Evolutionary conservation across 2,113 vertebrate species (phyloP).

Genomic region (Trinectes maculatus): DNA sequence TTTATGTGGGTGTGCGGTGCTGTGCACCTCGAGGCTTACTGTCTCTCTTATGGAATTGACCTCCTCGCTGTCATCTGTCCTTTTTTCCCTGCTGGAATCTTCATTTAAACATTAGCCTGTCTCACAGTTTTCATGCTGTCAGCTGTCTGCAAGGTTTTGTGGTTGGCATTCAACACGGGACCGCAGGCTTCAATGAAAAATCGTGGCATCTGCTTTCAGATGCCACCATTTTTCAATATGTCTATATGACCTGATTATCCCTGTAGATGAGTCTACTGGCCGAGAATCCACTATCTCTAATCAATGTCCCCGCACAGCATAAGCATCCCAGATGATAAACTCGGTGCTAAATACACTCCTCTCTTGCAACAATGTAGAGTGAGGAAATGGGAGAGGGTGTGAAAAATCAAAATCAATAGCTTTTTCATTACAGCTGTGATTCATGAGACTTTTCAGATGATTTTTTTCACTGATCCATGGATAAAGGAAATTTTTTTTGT

Average conservation of each 20-base stretch:
- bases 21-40: constrained; percentile 30
- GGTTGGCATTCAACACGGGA: constrained; percentile 22
- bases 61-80: constrained; percentile 16
- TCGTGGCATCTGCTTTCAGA: constrained; percentile 16
- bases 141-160: constrained; percentile 41
- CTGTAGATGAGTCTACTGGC: constrained; percentile 25
- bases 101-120: constrained; percentile 8
- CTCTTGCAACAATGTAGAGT: background rate
- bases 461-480: constrained; percentile 36
- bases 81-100: constrained; percentile 22
- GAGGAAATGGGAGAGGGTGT: background rate
- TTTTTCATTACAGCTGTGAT: constrained; percentile 65
- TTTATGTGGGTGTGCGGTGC: constrained; percentile 19
- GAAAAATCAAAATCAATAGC: constrained; percentile 63
- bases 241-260: constrained; percentile 60
- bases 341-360: constrained; percentile 25
- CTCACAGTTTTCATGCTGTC: constrained; percentile 21
- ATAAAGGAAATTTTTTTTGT: constrained; percentile 49
- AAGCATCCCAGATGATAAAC: constrained; percentile 43
- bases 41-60: constrained; percentile 32
- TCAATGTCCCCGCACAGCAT: constrained; percentile 44
- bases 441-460: constrained; percentile 54
- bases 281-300: constrained; percentile 54
- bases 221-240: too few relatives aligned
- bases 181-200: constrained; percentile 53